Base-by-base conservation (phyloP, 1,140 invertebrate species). In the Cyphomyrmex costatus region DNA sequence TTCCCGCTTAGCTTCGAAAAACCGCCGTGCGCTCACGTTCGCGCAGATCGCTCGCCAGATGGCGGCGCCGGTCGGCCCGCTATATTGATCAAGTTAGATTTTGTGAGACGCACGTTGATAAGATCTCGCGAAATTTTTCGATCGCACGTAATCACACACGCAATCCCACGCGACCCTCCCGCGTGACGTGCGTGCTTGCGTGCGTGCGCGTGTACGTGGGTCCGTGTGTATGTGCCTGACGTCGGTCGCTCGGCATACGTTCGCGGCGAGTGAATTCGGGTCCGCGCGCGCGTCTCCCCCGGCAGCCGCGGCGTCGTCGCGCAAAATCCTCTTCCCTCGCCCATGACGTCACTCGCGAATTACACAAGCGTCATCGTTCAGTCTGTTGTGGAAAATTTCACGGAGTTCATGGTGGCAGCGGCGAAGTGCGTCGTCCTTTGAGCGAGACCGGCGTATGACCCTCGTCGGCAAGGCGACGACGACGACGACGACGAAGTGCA, bases 71-170 rank as follows among this genome's bases (percentile, higher is more conserved):
- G 8, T 16, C 74, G 68, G 61, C 76, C 77, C 78, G 89, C 85
- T 91, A 91, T 91, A 91, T 91, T 91, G 90, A 91, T 91, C 90
- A 91, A 88, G 88, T 91, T 91, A 86, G 86, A 88, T 91, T 91
- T 91, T 86, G 80, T 85, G 85, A 91, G 78, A 78, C 85, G 89
- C 89, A 85, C 76, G 66, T 90, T 91, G 89, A 89, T 90, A 91
- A 89, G 73, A 90, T 91, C 89, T 87, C 33, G 58, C 33, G 65
- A 89, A 66, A 87, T 90, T 90, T 91, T 84, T 88, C 86, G 74
- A 85, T 88, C 76, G 33, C 53, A 56, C 58, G 83, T 86, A 84
- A 88, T 65, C 82, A 42, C 36, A 42, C 36, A 42, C 36, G 4
- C 4, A 36, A 36, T 36, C 36, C 36, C 36, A 36, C 36, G 83